Evolutionary conservation across 2,797 vertebrate species (phyloP), one percentile per base, ranked within the genome.

Genomic region (Pagetopsis macropterus): DNA sequence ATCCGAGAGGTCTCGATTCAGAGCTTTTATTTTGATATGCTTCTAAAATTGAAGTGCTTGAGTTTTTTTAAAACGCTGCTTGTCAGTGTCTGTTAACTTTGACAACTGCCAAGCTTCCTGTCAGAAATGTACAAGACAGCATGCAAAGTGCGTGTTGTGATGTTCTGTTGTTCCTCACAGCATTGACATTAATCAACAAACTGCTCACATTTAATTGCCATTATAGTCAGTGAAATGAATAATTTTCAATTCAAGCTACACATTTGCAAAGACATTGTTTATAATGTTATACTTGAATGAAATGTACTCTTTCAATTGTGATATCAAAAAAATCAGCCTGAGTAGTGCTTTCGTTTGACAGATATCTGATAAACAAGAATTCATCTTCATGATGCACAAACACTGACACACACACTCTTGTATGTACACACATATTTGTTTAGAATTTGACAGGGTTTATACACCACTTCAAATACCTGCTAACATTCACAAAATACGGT

Each of bases 11-110:
- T 78, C 66, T 76, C 46, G 13, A 45, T 76, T 58, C 40, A 61
- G 45, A 60, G 66, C 55, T 27, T 74, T 71, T 69, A 67, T 56
- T 74, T 23, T 74, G 73, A 79, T n/a, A 43, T 54, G 56, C 52
- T 73, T 46, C 13, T 62, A 62, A 49, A 45, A 16, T 48, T 76
- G 72, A 45, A n/a, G 44, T 76, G 72, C 72, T 41, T 27, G 21
- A 15, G 48, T 76, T 65, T 74, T 65, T 27, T 76, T 57, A 65
- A 40, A 40, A 59, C 49, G 58, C 64, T 19, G 27, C 70, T 49
- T 37, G 31, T 65, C 58, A 66, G 43, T 48, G 68, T 78, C 64
- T 73, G 50, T 67, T 58, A 40, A 16, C 40, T 21, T 43, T 19
- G 21, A 65, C 55, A 58, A 43, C 76, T 43, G 37, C 45, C 8